A percentile compares a stretch with the other conserved stretches of the same genome.
Evolutionary conservation across 2,888 invertebrate species (phyloP).

Genomic region (Gonocerus acuteangulatus): DNA sequence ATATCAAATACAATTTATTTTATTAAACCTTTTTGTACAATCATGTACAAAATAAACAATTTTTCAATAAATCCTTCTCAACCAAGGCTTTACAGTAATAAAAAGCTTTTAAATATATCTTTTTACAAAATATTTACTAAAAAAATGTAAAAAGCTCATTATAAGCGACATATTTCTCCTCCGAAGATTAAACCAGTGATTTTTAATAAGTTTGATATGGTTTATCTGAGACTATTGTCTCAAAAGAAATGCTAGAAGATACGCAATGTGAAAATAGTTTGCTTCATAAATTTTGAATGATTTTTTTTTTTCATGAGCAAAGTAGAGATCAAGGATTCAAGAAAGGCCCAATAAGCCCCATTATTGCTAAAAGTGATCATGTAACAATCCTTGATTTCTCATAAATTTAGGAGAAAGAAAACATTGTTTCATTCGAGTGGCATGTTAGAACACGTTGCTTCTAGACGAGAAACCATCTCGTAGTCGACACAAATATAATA

Average conservation of each 20-base stretch:
- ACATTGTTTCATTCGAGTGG: background rate
- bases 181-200: background rate
- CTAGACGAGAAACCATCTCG: background rate
- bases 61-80: background rate
- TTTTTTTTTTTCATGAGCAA: background rate
- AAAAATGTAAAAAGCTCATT: background rate
- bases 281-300: background rate
- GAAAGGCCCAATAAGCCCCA: background rate
- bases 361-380: background rate
- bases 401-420: background rate
- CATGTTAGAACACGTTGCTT: background rate
- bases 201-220: background rate
- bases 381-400: background rate
- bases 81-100: slow-evolving; percentile 1
- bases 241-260: background rate
- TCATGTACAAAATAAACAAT: slow-evolving; percentile 18
- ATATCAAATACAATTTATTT: slow-evolving; percentile 4
- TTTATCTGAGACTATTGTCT: background rate
- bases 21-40: slow-evolving; percentile 6
- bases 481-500: background rate
- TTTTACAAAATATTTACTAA: background rate
- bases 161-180: background rate
- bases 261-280: background rate
- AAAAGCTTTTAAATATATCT: slow-evolving; percentile 1
- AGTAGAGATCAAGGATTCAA: background rate